phyloP scores from a whole-genome alignment of 2,113 vertebrate species.

The Prochilodus magdalenae region DNA sequence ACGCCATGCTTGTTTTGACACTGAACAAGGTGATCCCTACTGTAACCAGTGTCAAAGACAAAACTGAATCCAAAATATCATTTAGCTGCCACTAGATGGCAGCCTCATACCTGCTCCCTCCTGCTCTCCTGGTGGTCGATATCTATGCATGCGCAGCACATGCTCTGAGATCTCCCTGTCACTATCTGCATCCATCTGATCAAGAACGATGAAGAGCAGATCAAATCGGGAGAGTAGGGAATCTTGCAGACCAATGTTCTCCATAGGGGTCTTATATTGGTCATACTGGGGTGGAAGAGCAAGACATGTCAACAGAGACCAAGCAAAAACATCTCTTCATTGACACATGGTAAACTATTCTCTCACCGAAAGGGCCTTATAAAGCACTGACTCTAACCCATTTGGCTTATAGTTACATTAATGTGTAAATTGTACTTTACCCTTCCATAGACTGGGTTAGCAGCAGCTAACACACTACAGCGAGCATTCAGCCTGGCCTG shows the following conservation, averaged over 20 bases:
- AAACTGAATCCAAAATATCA: too few species aligned
- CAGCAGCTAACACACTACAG: slow-evolving; percentile 70
- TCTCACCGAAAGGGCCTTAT: background rate
- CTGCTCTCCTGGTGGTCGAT: slow-evolving; percentile 59
- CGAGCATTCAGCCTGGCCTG: slow-evolving; percentile 70
- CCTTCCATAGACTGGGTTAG: slow-evolving; percentile 62
- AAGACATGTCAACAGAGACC: background rate
- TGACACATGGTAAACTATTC: background rate
- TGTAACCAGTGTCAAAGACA: too few species aligned
- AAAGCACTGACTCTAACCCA: background rate
- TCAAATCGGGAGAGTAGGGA: slow-evolving; percentile 68
- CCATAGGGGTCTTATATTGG: slow-evolving; percentile 63
- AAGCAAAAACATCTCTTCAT: background rate
- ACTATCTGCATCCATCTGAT: slow-evolving; percentile 64
- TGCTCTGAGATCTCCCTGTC: slow-evolving; percentile 65
- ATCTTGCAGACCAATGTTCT: slow-evolving; percentile 66
- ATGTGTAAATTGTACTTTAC: slow-evolving; percentile 59
- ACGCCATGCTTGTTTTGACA: too few species aligned
- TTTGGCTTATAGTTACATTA: too few species aligned
- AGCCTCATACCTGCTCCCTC: slow-evolving; percentile 59
- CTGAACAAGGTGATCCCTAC: too few species aligned
- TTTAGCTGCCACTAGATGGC: background rate
- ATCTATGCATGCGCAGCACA: slow-evolving; percentile 66
- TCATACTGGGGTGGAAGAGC: slow-evolving; percentile 52
- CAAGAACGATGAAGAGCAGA: slow-evolving; percentile 68